These are phyloP conservation scores for Habrosyne pyritoides DNA, from an alignment of 2,888 invertebrate genomes.

Conservation along the genomic window DNA sequence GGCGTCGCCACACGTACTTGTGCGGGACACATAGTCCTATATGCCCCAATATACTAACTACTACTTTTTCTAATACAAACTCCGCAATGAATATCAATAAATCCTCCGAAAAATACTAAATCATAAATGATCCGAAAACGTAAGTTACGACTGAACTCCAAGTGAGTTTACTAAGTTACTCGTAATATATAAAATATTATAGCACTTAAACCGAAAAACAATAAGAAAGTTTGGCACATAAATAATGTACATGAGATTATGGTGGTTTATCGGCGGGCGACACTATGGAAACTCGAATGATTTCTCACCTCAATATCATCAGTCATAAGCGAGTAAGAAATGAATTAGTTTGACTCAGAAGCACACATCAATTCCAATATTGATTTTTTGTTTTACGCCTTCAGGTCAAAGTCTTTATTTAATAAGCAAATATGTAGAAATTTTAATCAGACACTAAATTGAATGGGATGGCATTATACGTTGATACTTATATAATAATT, in stretches of 20 bases:
- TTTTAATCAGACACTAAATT: too few species aligned
- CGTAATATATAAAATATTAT: slow-evolving; percentile 53
- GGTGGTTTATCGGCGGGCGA: slow-evolving; percentile 34
- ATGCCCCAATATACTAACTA: too few species aligned
- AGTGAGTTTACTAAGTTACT: slow-evolving; percentile 7
- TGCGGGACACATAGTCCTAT: too few species aligned
- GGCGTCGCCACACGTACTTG: too few species aligned
- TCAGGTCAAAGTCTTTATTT: too few species aligned
- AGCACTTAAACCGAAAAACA: slow-evolving; percentile 61
- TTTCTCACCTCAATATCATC: too few species aligned
- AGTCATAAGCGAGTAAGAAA: neutral
- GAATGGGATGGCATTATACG: too few species aligned
- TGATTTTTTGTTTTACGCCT: too few species aligned
- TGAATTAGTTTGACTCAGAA: too few species aligned
- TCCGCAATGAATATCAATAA: neutral
- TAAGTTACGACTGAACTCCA: slow-evolving; percentile 24
- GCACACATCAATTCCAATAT: too few species aligned
- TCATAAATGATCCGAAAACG: slow-evolving; percentile 30
- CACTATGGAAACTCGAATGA: slow-evolving; percentile 32
- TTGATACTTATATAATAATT: too few species aligned
- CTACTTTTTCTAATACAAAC: neutral
- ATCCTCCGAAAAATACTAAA: slow-evolving; percentile 15
- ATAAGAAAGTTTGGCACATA: slow-evolving; percentile 66
- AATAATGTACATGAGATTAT: slow-evolving; percentile 64
- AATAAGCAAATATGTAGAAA: too few species aligned